A percentile compares a stretch with the other conserved stretches of the same genome.
Conservation (phyloP, 2,113 vertebrate genomes). For the Pterocles orientalis region DNA sequence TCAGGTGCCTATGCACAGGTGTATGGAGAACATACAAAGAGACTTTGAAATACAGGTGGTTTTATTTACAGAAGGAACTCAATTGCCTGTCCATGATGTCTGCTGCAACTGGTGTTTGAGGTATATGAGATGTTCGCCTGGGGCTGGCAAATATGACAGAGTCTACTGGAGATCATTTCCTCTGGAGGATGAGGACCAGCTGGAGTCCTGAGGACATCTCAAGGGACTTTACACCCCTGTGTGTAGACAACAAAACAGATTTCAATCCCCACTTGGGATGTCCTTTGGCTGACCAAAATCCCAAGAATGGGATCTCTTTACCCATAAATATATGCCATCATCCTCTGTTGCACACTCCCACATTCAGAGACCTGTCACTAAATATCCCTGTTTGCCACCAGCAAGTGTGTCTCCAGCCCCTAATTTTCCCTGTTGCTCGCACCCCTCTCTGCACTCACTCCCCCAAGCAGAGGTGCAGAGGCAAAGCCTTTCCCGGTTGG, state of each 20-base stretch:
- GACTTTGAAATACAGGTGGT: fast-evolving
- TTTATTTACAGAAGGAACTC: fast-evolving
- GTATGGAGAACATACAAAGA: not conserved
- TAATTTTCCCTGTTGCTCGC: not conserved
- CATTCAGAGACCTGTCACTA: not conserved
- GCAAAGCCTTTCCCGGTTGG: not conserved
- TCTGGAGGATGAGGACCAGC: not conserved
- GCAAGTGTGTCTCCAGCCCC: not conserved
- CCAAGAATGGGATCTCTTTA: not conserved
- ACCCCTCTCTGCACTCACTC: not conserved
- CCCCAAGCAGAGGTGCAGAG: not conserved
- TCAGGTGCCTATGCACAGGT: not conserved
- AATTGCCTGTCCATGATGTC: not conserved
- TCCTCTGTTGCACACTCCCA: not conserved
- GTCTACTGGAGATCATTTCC: not conserved
- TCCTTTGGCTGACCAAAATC: not conserved
- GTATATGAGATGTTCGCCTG: not conserved
- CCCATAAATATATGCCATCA: not conserved
- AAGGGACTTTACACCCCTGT: not conserved
- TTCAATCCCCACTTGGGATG: not conserved
- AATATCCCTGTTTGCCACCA: not conserved
- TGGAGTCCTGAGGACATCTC: not conserved
- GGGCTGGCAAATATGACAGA: not conserved
- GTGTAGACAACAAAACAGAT: not conserved
- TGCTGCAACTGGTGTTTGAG: not conserved